Base-by-base conservation (phyloP, 2,113 vertebrate species). In the Sterna hirundo region DNA sequence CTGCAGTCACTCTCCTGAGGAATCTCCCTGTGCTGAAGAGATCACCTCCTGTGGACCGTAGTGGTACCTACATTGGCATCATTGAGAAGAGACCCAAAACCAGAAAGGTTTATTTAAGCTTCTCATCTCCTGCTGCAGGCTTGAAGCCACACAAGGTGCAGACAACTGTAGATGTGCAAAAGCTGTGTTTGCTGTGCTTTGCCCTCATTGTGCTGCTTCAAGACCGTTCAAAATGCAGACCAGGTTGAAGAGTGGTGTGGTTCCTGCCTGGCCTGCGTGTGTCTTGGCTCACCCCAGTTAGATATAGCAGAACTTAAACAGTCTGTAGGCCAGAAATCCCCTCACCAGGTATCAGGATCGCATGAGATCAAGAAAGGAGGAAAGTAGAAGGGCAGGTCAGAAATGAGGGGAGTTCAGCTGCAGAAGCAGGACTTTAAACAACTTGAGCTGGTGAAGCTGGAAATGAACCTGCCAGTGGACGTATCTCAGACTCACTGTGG, bases 261-360 rank as follows among this genome's bases (percentile, higher is more conserved):
- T 12, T 87, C 34, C 62, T 76, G 20, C 44, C 68, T 84, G 64
- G 32, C 9, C 27, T 19, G 7, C 11, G 38, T 10, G 36, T n/a
- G 13, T 13, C 40, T 69, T 69, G 46, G 23, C 14, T 92, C 57
- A 83, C 20, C 6, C 10, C 11, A 29, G 25, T 70, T 27, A 86
- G 19, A 38, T 79, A 51, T 2, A 62, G 34, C 30, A 86, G 54
- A 83, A 69, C 5, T 23, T 58, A 36, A 64, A 38, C 20, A 74
- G 7, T 30, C 8, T 34, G 16, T 22, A 71, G 46, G 29, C 18
- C 42, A 83, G 69, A 60, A 30, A 5, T 72, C 6, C n/a, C 27
- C 36, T 87, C 57, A 72, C 16, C 26, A 44, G 12, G 8, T 69
- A 17, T 57, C 27, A 46, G 6, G 40, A 18, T 32, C 0, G 0